Evolutionary conservation across 2,888 invertebrate genomes (phyloP).

Genomic region (Spilarctia lutea): DNA sequence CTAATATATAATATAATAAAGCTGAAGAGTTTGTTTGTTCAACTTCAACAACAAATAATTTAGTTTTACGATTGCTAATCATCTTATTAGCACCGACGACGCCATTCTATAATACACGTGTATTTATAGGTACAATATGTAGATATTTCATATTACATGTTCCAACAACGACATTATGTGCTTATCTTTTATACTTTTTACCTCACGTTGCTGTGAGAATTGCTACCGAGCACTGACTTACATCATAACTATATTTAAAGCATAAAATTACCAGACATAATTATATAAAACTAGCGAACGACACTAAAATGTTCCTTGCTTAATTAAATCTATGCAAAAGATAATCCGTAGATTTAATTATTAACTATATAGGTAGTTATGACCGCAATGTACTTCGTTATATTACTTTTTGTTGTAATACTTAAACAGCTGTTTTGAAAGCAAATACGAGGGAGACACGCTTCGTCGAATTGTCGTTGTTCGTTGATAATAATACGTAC

Average conservation of each 20-base stretch:
- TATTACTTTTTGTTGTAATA: constrained; percentile 27
- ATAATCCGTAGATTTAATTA: constrained; percentile 6
- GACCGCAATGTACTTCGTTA: background rate
- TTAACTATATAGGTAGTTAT: constrained; percentile 6
- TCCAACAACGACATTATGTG: constrained; percentile 2
- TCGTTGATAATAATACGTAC: constrained; percentile 10
- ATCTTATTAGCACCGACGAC: background rate
- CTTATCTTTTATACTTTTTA: constrained; percentile 1
- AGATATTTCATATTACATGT: background rate
- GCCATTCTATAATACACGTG: background rate
- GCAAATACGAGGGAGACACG: constrained; percentile 38
- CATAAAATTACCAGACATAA: background rate
- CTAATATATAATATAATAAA: no score
- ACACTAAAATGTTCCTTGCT: background rate
- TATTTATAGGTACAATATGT: background rate
- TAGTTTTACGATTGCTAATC: background rate
- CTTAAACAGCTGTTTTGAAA: constrained; percentile 38
- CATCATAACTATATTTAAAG: background rate
- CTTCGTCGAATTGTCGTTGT: constrained; percentile 35
- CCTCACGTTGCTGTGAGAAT: background rate
- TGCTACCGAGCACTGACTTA: background rate
- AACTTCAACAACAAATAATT: background rate
- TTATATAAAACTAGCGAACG: background rate
- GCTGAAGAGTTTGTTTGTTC: no score
- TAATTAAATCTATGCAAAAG: constrained; percentile 1